Evolutionary conservation across 2,113 vertebrate species (phyloP), one percentile per base, ranked within the genome.

Genomic region (Dendrocopos noguchii): DNA sequence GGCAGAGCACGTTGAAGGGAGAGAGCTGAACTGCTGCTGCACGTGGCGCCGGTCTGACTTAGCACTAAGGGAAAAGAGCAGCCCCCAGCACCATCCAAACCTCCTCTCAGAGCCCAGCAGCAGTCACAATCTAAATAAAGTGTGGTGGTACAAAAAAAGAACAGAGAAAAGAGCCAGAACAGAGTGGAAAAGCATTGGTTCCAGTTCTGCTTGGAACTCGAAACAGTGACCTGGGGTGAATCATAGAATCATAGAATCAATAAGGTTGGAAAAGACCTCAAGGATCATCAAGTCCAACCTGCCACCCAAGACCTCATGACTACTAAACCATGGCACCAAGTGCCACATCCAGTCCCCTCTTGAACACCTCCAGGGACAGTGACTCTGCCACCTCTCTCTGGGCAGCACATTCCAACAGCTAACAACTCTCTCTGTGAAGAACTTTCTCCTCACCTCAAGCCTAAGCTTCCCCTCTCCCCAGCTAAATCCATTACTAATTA

Each of bases 401-500:
- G 39, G 39, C 39, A 39, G 39, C 39, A 39, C 39, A 39, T 39
- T 39, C 39, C 11, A 39, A 39, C 10, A 5, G 39, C 39, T 39
- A 39, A 12, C 39, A 39, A 39, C 39, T 39, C 39, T 12, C 39
- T 39, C 39, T 12, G 10, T 39, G 39, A 39, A 39, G 39, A 39
- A 39, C 39, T 39, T 39, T 39, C 39, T 39, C 39, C 39, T 39
- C 39, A 39, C 39, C 39, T 39, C 39, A 39, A 39, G 39, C 39
- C 39, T 39, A 39, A 39, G 39, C 11, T 12, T 39, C 39, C 39
- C 11, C 39, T 66, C 44, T 93, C 74, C 13, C 81, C 87, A 36
- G 44, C 82, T 78, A 90, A 85, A 47, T 76, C 92, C 6, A 84
- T 47, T 50, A 84, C 68, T 83, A 86, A 86, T 90, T 68, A 93